These are phyloP conservation scores for Zingel zingel DNA, from an alignment of 2,113 vertebrate species.

Conservation along the genomic window DNA sequence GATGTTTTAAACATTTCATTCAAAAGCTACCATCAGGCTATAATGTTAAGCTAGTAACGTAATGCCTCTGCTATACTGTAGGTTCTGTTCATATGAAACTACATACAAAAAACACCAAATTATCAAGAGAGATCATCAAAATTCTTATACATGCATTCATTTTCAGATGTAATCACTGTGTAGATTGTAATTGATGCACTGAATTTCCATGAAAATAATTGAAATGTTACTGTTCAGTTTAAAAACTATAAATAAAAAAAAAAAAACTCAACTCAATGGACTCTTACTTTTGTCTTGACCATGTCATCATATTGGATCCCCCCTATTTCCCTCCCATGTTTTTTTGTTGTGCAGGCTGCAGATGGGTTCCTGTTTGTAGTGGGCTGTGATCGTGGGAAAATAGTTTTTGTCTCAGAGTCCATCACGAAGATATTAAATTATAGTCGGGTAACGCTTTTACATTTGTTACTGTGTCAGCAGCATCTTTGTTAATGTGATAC, in stretches of 20 bases:
- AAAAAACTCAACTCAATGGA: neutral
- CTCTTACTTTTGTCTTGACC: conserved; percentile 38
- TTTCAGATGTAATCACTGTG: neutral
- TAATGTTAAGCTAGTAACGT: neutral
- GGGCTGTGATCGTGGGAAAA: conserved; percentile 93
- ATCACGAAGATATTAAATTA: conserved; percentile 93
- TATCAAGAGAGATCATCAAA: neutral
- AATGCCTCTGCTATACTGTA: neutral
- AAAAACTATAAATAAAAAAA: neutral
- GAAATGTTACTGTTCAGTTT: conserved; percentile 1
- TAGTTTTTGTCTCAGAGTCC: conserved; percentile 93
- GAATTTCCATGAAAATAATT: neutral
- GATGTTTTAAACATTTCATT: neutral
- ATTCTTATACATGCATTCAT: neutral
- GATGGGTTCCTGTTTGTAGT: conserved; percentile 95
- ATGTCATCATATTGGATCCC: conserved; percentile 41
- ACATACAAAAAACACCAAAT: neutral
- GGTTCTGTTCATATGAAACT: neutral
- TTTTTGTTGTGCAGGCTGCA: conserved; percentile 86
- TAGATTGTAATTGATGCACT: neutral
- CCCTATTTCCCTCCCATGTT: conserved; percentile 22
- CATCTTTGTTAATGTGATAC: conserved; percentile 42
- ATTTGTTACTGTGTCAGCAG: conserved; percentile 51
- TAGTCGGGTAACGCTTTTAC: conserved; percentile 84
- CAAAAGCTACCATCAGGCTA: neutral